A percentile compares a stretch with the other conserved stretches of the same genome.
Conservation (phyloP, 1,140 invertebrate genomes). For the Calliphora vicina region DNA sequence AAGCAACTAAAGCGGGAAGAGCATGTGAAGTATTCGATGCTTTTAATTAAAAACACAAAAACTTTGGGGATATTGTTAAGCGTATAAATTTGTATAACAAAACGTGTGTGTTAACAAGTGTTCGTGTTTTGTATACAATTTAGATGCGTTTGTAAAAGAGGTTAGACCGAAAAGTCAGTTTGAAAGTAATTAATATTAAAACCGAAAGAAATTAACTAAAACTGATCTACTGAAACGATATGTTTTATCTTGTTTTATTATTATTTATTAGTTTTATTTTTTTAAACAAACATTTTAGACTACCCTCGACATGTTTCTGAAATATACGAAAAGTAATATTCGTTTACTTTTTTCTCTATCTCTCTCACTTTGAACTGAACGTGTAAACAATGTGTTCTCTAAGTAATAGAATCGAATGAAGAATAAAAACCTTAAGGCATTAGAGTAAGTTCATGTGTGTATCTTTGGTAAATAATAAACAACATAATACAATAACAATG, state of each 20-base stretch:
- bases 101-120: slow-evolving; percentile 29
- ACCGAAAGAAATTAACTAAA: no score
- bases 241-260: no score
- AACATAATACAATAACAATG: slow-evolving; percentile 11
- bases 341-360: neutral
- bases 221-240: no score
- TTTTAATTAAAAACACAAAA: slow-evolving; percentile 34
- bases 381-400: neutral
- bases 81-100: slow-evolving; percentile 31
- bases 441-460: neutral
- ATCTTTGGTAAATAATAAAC: no score
- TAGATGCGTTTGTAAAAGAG: neutral
- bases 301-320: neutral
- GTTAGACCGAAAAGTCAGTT: no score
- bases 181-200: no score
- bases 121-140: slow-evolving; percentile 14
- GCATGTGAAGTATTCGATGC: neutral
- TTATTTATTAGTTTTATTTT: no score
- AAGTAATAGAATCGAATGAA: slow-evolving; percentile 23
- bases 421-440: slow-evolving; percentile 25
- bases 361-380: neutral
- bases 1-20: neutral
- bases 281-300: no score
- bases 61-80: slow-evolving; percentile 33
- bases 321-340: neutral